Base-by-base conservation (phyloP, 2,113 vertebrate genomes). In the Peromyscus maniculatus region DNA sequence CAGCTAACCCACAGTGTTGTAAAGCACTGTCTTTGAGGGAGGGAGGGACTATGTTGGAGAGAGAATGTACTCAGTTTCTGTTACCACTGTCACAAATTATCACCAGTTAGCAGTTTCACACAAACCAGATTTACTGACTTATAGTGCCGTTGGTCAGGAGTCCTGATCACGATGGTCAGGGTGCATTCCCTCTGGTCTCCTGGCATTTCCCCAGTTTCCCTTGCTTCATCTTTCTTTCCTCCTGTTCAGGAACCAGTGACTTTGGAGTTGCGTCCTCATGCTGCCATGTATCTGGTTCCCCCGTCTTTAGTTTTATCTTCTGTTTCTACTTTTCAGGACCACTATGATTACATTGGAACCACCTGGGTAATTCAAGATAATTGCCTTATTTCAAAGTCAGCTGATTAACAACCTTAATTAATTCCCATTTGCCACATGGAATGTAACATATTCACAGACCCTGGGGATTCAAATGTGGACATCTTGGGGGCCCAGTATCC, bases 351-450 rank as follows among this genome's bases (percentile, higher is more conserved):
- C 72, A 66, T 17, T 93, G 39, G 36, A 69, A 12, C 62, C 33
- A 79, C 62, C 52, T 2, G 4, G n/a, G 17, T 36, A 59, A 88
- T 75, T 64, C 75, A n/a, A 39, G 49, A 39, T 92, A 67, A 77
- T 77, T 49, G 19, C 46, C 46, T 62, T 83, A 75, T 24, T 75
- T 46, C 86, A 75, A 57, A 69, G 46, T 74, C 82, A 66, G 17
- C 7, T 91, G 72, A 74, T 83, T 62, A 88, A n/a, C 39, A 87
- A 74, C 11, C 57, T 74, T 96, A 72, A 39, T 93, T 84, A 83
- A 86, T 64, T 86, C n/a, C 28, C 64, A 57, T 71, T 71, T 69
- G 19, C 57, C 52, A 55, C 77, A 33, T 55, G 31, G 24, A 88
- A 4, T 12, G 17, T 36, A 57, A 59, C 24, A 21, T 59, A 39